These are phyloP conservation scores for Acanthoscelides obtectus DNA, from an alignment of 2,888 invertebrate species.

Conservation along the genomic window DNA sequence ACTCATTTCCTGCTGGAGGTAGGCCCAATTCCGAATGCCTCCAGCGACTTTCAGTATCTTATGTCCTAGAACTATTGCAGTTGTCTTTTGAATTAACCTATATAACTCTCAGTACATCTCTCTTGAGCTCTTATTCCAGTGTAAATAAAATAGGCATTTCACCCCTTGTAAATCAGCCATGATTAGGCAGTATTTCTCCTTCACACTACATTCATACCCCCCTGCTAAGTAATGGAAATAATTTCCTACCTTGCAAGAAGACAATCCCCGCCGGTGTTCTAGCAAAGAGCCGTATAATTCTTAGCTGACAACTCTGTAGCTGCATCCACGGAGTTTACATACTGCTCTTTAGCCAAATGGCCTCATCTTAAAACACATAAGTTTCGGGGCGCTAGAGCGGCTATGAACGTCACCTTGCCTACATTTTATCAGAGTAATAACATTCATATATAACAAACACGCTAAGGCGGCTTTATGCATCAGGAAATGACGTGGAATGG, in stretches of 20 bases:
- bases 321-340: not conserved
- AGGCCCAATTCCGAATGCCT: too few relatives aligned
- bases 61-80: too few relatives aligned
- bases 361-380: not conserved
- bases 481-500: too few relatives aligned
- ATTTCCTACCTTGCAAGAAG: not conserved
- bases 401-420: not conserved
- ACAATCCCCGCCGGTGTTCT: not conserved
- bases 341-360: not conserved
- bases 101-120: too few relatives aligned
- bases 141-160: too few relatives aligned
- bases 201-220: not conserved
- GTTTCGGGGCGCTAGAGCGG: not conserved
- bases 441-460: not conserved
- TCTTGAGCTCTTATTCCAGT: too few relatives aligned
- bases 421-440: not conserved
- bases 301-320: not conserved
- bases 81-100: too few relatives aligned
- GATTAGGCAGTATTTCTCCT: not conserved
- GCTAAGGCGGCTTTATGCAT: too few relatives aligned
- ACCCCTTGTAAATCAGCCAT: not conserved
- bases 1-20: too few relatives aligned
- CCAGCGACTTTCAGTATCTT: too few relatives aligned
- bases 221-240: not conserved
- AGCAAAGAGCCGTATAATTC: not conserved